Percentiles rank a stretch among this genome's conserved stretches.
These are phyloP conservation scores for Novumbra hubbsi DNA, from an alignment of 2,797 vertebrate genomes.

Conservation along the genomic window DNA sequence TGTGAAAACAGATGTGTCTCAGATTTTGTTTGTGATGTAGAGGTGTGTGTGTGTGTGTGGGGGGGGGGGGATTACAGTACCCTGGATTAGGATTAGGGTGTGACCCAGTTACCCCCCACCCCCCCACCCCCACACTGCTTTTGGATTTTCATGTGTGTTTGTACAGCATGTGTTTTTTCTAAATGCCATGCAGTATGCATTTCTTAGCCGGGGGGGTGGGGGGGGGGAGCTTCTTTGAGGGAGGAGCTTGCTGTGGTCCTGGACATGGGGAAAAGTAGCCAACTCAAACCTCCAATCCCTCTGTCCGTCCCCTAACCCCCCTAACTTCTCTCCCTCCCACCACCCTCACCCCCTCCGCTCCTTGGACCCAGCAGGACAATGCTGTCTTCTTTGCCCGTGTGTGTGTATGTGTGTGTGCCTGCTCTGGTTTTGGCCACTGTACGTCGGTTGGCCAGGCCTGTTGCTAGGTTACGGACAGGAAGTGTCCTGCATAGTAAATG, in stretches of 20 bases:
- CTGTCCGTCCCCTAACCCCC: background rate
- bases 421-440: conserved; percentile 47
- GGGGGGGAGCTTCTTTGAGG: background rate
- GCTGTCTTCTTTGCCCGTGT: conserved; percentile 24
- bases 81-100: conserved; percentile 65
- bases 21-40: background rate
- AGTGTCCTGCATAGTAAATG: conserved; percentile 71
- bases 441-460: conserved; percentile 50
- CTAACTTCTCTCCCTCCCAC: no score
- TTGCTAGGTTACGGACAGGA: conserved; percentile 75
- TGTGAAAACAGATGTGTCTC: background rate
- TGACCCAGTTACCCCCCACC: conserved; percentile 61
- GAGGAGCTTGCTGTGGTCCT: background rate
- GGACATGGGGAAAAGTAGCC: background rate
- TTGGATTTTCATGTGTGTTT: conserved; percentile 17
- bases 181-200: background rate
- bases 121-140: conserved; percentile 39
- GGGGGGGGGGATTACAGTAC: conserved; percentile 52
- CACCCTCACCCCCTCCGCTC: background rate
- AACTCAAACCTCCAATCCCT: background rate
- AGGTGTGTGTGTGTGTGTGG: conserved; percentile 12
- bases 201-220: background rate
- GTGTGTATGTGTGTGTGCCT: conserved; percentile 9
- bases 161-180: background rate
- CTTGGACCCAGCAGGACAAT: conserved; percentile 35